Evolutionary conservation across 2,888 invertebrate genomes (phyloP), one percentile per base, ranked within the genome.

Genomic region (Venusia cambrica): DNA sequence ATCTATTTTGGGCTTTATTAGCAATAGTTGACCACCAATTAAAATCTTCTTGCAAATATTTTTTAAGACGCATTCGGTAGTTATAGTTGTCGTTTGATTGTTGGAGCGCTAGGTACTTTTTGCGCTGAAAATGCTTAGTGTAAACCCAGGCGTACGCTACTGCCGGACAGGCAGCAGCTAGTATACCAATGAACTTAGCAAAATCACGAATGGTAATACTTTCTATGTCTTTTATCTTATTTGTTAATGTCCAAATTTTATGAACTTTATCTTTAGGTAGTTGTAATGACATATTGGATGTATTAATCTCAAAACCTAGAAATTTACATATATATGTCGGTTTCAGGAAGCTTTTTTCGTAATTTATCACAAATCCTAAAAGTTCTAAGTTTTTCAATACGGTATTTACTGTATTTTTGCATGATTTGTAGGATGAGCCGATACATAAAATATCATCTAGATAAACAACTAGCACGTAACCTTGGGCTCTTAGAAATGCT

Each of bases 161-260:
- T 1, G 49, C 49, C 5, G 52, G 52, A 8, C 51, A 53, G 1
- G 48, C 47, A 2, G 50, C 36, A 5, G 21, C 32, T 8, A 53
- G 14, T 1, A 41, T 6, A 5, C 51, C 53, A 6, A 51, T 38
- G 4, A 40, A 34, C 5, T 41, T 21, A 4, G 46, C 31, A 12
- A 46, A 43, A 14, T 43, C 18, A 27, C 42, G 11, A 6, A 49
- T 37, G 8, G 24, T 24, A n/a, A n/a, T n/a, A n/a, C n/a, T n/a
- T n/a, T n/a, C n/a, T n/a, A n/a, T n/a, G n/a, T n/a, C n/a, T n/a
- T n/a, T n/a, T n/a, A n/a, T n/a, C n/a, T n/a, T n/a, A n/a, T n/a
- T n/a, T n/a, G n/a, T n/a, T n/a, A n/a, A n/a, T n/a, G n/a, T n/a
- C n/a, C n/a, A n/a, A n/a, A n/a, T n/a, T n/a, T n/a, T n/a, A n/a